A percentile compares a stretch with the other conserved stretches of the same genome.
Evolutionary conservation across 2,888 invertebrate genomes (phyloP).

Genomic region (Sinopyrophorus schimmeli): DNA sequence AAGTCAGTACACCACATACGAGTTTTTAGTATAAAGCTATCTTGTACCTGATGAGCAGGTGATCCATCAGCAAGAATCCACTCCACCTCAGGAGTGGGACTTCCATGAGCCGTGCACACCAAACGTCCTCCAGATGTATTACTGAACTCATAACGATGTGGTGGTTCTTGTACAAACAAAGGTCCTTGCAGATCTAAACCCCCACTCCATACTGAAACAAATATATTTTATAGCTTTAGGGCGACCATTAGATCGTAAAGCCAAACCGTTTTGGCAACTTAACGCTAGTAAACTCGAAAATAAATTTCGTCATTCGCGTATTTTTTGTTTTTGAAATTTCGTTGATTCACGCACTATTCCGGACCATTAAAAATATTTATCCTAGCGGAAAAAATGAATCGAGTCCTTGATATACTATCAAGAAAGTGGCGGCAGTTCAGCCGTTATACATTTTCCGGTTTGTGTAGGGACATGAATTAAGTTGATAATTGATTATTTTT

Average conservation of each 20-base stretch:
- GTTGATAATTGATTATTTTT: conserved; percentile 9
- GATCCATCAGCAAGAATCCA: conserved; percentile 76
- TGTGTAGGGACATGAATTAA: conserved; percentile 6
- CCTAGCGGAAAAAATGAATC: conserved; percentile 15
- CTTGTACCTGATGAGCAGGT: conserved; percentile 63
- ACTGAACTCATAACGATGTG: conserved; percentile 75
- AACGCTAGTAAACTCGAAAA: conserved; percentile 1
- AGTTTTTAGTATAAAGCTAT: no score
- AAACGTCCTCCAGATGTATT: conserved; percentile 73
- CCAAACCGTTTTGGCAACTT: no score
- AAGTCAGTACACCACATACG: no score
- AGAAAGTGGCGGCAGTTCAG: conserved; percentile 13
- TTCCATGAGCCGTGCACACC: conserved; percentile 70
- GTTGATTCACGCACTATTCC: conserved; percentile 11
- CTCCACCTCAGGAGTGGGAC: conserved; percentile 74
- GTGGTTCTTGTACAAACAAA: conserved; percentile 69
- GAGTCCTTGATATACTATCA: conserved; percentile 14
- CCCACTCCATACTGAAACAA: conserved; percentile 46
- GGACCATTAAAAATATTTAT: conserved; percentile 12
- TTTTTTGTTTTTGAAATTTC: conserved; percentile 8
- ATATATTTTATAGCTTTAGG: neutral
- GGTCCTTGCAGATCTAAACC: conserved; percentile 70
- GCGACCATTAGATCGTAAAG: neutral
- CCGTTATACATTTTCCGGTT: conserved; percentile 17
- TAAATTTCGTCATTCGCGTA: conserved; percentile 6